Conservation (phyloP, 2,888 invertebrate genomes). For the Synanthedon myopaeformis region DNA sequence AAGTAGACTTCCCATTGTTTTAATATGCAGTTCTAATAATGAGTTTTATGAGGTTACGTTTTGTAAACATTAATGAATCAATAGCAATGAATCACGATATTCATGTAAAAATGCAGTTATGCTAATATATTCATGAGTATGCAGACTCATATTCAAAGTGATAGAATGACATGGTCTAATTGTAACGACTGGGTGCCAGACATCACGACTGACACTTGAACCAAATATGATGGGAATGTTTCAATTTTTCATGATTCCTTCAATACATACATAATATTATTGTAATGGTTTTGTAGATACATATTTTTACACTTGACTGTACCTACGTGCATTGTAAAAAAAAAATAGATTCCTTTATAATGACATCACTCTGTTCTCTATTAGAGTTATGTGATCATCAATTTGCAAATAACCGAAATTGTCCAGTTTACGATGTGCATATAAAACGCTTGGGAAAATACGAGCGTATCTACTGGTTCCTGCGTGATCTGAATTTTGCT, state of each 20-base stretch:
- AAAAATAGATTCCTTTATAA: background rate
- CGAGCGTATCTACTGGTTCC: background rate
- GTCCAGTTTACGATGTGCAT: conserved; percentile 4
- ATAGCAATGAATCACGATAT: background rate
- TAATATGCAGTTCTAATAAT: too few species aligned
- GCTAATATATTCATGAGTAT: background rate
- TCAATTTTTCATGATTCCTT: too few species aligned
- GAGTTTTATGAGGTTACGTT: too few species aligned
- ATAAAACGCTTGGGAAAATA: conserved; percentile 1
- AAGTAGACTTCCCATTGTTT: too few species aligned
- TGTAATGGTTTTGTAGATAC: too few species aligned
- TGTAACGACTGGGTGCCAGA: too few species aligned
- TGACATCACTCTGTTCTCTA: conserved; percentile 6
- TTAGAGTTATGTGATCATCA: conserved; percentile 7
- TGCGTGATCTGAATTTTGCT: background rate
- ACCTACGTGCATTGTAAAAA: background rate
- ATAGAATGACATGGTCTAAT: too few species aligned
- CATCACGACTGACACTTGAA: too few species aligned
- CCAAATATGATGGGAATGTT: too few species aligned
- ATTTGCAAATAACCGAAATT: conserved; percentile 17
- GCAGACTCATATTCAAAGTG: background rate
- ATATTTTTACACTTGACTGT: too few species aligned
- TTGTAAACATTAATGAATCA: too few species aligned
- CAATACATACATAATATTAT: too few species aligned
- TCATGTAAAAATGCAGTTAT: background rate